Base-by-base conservation (phyloP, 2,888 invertebrate species). In the Heliconius ethilla region DNA sequence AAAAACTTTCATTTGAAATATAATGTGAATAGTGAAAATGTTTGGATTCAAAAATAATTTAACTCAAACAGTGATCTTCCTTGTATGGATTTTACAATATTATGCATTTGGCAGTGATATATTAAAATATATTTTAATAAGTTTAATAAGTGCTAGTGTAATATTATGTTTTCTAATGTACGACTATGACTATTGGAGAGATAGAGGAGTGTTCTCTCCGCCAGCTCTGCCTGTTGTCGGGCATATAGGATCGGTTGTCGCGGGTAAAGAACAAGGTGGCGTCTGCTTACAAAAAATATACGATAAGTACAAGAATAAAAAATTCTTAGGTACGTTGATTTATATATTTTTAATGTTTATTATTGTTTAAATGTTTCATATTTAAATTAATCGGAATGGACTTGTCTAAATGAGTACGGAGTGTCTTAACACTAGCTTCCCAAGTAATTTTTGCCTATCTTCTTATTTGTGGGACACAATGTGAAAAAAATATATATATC, bases 111-210 rank as follows among this genome's bases (percentile, higher is more conserved):
- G 86, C 9, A 86, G 80, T 77, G 80, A 83, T 45, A 75, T 89
- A 3, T 79, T 93, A 82, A 88, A 89, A 89, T 89, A 85, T 81
- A 83, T 86, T 70, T 84, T 89, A 33, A 86, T 86, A n/a, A 81
- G 83, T 76, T 82, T 85, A 0, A 83, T 91, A 65, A 79, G 79
- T 18, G 72, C 83, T 6, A 85, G 86, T 6, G 78, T 87, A 6
- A 62, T 89, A 13, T 84, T 91, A 51, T 86, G 89, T 3, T 77
- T 94, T 27, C 85, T 91, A 1, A 94, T 92, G 0, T 93, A 91
- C 73, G 94, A 93, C 85, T 90, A 93, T 82, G 93, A 93, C 70
- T 94, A 94, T 82, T 94, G 94, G 94, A 80, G 66, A n/a, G 79
- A 83, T 0, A 84, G 88, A 63, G 94, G 94, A 0, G 87, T 94